Conservation (phyloP, 1,140 invertebrate species). For the Bombus waltoni region DNA sequence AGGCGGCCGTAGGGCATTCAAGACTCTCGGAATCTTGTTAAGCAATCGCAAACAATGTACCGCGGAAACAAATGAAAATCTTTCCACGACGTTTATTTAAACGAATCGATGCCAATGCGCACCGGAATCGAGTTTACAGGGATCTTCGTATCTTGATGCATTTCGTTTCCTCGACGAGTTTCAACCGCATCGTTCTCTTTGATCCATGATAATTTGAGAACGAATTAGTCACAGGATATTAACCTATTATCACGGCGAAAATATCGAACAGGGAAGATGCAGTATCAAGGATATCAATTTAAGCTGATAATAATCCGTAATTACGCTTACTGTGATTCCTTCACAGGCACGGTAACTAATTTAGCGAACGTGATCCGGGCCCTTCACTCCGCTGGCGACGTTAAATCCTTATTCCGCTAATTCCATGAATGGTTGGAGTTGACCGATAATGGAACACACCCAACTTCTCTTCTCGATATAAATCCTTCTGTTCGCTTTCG, state of each 20-base stretch:
- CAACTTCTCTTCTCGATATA: not conserved
- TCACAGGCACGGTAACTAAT: not conserved
- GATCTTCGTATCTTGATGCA: not conserved
- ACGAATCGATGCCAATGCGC: too few species aligned
- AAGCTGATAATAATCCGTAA: constrained; percentile 19
- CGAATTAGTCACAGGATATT: not conserved
- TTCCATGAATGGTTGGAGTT: not conserved
- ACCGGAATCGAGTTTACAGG: not conserved
- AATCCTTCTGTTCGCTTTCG: not conserved
- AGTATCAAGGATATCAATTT: not conserved
- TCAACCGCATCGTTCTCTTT: not conserved
- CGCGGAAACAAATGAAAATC: not conserved
- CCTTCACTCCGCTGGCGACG: not conserved
- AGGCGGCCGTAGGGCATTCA: not conserved
- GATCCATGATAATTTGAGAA: not conserved
- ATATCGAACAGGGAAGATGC: not conserved
- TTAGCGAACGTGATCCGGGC: not conserved
- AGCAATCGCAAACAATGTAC: not conserved
- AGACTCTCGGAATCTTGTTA: not conserved
- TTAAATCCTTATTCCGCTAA: constrained; percentile 21
- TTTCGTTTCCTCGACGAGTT: too few species aligned
- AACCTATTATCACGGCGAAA: not conserved
- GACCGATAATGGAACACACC: constrained; percentile 31
- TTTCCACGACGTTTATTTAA: not conserved
- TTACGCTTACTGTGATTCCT: constrained; percentile 9